Evolutionary conservation across 1,140 invertebrate genomes (phyloP).

Genomic region (Scaptomyza hsui): DNA sequence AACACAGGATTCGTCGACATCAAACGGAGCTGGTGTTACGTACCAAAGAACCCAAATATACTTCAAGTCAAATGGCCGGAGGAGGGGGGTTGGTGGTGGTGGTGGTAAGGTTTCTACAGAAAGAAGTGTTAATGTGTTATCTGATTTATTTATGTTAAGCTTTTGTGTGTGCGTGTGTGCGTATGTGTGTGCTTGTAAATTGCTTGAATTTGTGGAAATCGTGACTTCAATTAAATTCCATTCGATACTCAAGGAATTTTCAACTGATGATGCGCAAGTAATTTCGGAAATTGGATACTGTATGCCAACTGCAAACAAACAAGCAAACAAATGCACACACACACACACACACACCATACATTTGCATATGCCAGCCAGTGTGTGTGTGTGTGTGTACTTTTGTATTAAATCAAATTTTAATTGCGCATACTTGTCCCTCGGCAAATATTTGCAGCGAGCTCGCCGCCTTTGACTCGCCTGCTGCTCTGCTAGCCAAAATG

Average conservation of each 20-base stretch:
- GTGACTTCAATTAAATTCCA: conserved; percentile 83
- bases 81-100: neutral
- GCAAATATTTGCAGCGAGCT: conserved; percentile 77
- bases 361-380: conserved; percentile 8
- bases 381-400: conserved; percentile 57
- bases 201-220: conserved; percentile 79
- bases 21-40: conserved; percentile 39
- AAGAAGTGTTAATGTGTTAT: conserved; percentile 80
- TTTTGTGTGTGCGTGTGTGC: conserved; percentile 21
- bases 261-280: conserved; percentile 79
- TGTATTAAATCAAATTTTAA: conserved; percentile 83
- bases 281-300: conserved; percentile 81
- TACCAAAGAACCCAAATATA: conserved; percentile 39
- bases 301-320: conserved; percentile 71
- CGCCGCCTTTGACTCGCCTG: conserved; percentile 71
- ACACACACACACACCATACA: conserved; percentile 43
- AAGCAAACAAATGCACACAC: conserved; percentile 28
- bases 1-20: conserved; percentile 41
- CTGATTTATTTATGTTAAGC: conserved; percentile 77
- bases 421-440: conserved; percentile 81
- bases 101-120: conserved; percentile 10
- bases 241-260: conserved; percentile 83
- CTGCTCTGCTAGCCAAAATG: conserved; percentile 49
- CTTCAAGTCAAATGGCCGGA: conserved; percentile 2
- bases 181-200: conserved; percentile 47